A percentile compares a stretch with the other conserved stretches of the same genome.
These are phyloP conservation scores for Lasiommata megera DNA, from an alignment of 2,888 invertebrate species.

Conservation along the genomic window DNA sequence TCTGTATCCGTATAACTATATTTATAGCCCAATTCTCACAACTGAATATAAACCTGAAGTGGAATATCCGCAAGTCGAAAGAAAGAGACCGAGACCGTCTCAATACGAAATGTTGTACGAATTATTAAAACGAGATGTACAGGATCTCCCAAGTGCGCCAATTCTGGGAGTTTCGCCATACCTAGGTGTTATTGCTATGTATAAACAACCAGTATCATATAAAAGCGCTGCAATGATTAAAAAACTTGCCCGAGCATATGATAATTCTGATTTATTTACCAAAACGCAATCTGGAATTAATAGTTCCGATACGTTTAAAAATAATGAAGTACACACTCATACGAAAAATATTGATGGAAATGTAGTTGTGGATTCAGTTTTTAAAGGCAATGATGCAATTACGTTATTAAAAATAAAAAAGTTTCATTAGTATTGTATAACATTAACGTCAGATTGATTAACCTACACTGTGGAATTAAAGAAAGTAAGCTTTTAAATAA, in stretches of 20 bases:
- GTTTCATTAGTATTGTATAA: neutral
- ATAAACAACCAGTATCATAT: slow-evolving; percentile 60
- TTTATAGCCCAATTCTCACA: slow-evolving; percentile 3
- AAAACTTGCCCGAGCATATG: slow-evolving; percentile 47
- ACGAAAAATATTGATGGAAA: neutral
- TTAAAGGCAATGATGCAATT: neutral
- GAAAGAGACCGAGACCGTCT: slow-evolving; percentile 24
- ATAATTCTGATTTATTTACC: slow-evolving; percentile 28
- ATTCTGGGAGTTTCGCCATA: slow-evolving; percentile 48
- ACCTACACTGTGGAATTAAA: too few species aligned
- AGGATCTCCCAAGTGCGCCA: slow-evolving; percentile 48
- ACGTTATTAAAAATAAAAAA: slow-evolving; percentile 13
- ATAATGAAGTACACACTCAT: slow-evolving; percentile 2
- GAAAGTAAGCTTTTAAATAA: too few species aligned
- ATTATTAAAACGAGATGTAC: slow-evolving; percentile 49
- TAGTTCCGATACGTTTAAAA: neutral
- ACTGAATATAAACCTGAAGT: slow-evolving; percentile 2
- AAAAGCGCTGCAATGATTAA: slow-evolving; percentile 54
- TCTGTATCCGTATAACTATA: slow-evolving; percentile 13
- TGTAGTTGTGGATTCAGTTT: neutral
- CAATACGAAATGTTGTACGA: slow-evolving; percentile 54
- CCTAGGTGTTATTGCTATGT: slow-evolving; percentile 56
- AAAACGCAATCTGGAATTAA: neutral
- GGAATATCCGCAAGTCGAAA: neutral
- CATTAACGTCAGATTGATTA: too few species aligned